Evolutionary conservation across 2,888 invertebrate genomes (phyloP).

Genomic region (Trissolcus brochymenae): DNA sequence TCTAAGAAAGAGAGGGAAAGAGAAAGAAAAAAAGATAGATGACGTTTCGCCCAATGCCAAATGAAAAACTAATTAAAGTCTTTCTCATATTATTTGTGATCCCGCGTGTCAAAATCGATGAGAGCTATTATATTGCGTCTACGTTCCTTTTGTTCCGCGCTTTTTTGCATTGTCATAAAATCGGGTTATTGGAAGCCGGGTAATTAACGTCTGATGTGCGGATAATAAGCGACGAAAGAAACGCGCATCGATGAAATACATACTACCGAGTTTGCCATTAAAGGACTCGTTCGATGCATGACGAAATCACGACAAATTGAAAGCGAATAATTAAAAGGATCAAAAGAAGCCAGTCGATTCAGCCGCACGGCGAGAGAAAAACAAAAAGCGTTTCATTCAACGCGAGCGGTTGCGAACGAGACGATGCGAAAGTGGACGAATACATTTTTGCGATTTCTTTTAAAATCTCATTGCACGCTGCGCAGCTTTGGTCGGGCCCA

Average conservation of each 20-base stretch:
- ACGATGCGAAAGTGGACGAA: not conserved
- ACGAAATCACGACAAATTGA: slow-evolving; percentile 52
- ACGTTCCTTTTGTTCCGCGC: not conserved
- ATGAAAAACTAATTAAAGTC: slow-evolving; percentile 37
- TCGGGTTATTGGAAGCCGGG: slow-evolving; percentile 23
- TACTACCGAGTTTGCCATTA: slow-evolving; percentile 37
- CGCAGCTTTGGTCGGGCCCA: too few species aligned
- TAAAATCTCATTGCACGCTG: too few species aligned
- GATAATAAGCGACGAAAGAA: slow-evolving; percentile 29
- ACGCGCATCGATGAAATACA: slow-evolving; percentile 18
- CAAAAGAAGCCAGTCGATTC: slow-evolving; percentile 20
- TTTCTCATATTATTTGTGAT: slow-evolving; percentile 34
- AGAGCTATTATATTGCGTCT: not conserved
- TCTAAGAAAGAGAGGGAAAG: too few species aligned
- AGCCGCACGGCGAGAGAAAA: not conserved
- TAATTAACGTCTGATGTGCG: slow-evolving; percentile 25
- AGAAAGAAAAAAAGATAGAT: too few species aligned
- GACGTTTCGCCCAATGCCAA: slow-evolving; percentile 5
- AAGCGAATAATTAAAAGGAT: slow-evolving; percentile 51
- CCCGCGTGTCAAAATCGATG: slow-evolving; percentile 28
- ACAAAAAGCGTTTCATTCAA: too few species aligned
- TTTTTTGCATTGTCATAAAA: slow-evolving; percentile 34
- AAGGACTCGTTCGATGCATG: slow-evolving; percentile 30
- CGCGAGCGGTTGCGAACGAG: not conserved
- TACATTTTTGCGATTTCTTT: not conserved